Conservation (phyloP, 2,113 vertebrate genomes). For the Odobenus rosmarus region DNA sequence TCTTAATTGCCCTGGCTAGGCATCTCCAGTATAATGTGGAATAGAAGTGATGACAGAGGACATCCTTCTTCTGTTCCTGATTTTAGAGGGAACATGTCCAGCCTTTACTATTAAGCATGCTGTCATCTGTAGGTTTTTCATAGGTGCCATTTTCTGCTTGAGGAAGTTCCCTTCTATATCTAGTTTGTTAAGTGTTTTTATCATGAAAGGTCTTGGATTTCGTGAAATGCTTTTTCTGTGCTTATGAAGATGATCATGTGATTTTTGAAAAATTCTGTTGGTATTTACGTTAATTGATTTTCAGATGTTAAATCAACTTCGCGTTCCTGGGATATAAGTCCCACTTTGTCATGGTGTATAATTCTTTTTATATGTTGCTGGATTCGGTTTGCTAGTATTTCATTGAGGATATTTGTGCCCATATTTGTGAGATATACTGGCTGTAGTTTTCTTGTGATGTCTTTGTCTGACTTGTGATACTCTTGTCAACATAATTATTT, state of each 20-base stretch:
- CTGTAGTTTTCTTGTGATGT: slow-evolving; percentile 3
- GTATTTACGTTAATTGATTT: slow-evolving; percentile 25
- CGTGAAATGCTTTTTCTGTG: neutral
- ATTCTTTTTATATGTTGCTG: slow-evolving; percentile 10
- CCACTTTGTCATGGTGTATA: neutral
- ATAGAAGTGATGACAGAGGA: neutral
- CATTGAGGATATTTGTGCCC: neutral
- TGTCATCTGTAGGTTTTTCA: neutral
- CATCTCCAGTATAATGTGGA: neutral
- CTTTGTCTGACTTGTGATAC: neutral
- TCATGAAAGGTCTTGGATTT: slow-evolving; percentile 16
- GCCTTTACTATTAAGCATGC: neutral
- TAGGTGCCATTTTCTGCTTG: neutral
- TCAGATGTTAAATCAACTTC: neutral
- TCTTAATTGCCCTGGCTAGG: neutral
- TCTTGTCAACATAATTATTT: neutral
- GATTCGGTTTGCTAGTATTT: neutral
- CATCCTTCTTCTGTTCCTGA: neutral
- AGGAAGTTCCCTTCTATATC: neutral
- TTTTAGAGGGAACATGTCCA: neutral
- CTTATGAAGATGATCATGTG: neutral
- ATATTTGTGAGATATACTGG: neutral
- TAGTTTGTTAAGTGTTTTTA: neutral
- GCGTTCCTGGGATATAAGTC: neutral
- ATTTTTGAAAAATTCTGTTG: neutral